Conservation (phyloP, 2,113 vertebrate genomes). For the Willisornis vidua region DNA sequence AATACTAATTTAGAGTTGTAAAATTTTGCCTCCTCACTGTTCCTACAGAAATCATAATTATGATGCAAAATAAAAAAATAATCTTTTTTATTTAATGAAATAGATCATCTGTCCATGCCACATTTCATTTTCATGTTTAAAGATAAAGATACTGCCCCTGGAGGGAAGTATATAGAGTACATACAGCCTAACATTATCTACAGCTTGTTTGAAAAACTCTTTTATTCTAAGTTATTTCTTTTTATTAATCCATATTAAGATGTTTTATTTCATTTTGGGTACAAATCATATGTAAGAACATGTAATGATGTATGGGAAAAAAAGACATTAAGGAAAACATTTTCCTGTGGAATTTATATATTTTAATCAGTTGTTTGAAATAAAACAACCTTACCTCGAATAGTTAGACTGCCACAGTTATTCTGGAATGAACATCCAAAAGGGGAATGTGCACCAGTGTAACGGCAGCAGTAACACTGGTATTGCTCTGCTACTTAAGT, state of each 20-base stretch:
- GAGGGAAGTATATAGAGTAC: not conserved
- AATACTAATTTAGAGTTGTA: constrained; percentile 30
- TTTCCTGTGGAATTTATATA: not conserved
- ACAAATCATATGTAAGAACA: not conserved
- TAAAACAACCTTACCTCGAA: not conserved
- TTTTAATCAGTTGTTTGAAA: constrained; percentile 19
- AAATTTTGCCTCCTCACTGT: not conserved
- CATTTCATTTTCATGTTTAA: constrained; percentile 6
- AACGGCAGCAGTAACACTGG: not conserved
- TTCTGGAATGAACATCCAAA: not conserved
- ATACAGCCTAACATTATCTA: not conserved
- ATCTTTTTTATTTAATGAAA: constrained; percentile 31
- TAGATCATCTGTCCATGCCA: not conserved
- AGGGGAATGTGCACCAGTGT: not conserved
- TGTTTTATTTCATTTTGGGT: constrained; percentile 22
- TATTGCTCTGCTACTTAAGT: not conserved
- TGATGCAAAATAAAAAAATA: not conserved
- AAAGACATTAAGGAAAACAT: not conserved
- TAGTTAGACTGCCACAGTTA: not conserved
- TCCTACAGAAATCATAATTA: not conserved
- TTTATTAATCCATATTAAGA: constrained; percentile 23
- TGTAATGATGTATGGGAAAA: not conserved
- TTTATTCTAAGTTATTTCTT: constrained; percentile 59
- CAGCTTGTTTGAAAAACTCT: not conserved
- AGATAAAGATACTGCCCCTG: not conserved